Evolutionary conservation across 2,888 invertebrate genomes (phyloP), one percentile per base, ranked within the genome.

Genomic region (Hydriomena furcata): DNA sequence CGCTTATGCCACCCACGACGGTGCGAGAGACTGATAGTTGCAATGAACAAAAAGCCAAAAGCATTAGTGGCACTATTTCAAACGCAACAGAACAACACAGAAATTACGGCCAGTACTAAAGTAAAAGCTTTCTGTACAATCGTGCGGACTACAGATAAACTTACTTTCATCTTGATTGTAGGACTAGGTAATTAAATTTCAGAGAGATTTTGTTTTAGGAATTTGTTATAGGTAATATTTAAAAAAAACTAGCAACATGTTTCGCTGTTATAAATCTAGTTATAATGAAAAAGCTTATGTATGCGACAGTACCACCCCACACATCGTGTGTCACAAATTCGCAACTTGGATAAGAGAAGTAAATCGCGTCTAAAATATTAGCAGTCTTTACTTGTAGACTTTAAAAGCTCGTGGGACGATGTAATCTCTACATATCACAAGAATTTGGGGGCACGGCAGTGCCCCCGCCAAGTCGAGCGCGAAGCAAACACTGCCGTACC

Each of bases 1-100:
- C 77, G 73, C 84, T 87, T 85, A 77, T 82, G 70, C 89, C 89
- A 89, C 89, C 89, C 89, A 89, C 87, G 89, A 74, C 70, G 89
- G 68, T 71, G 73, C 71, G 71, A 68, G 65, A 61, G 65, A 66
- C 57, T 64, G 59, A 66, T 63, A 65, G 60, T 67, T 68, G 66
- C 61, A 66, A 63, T 66, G 66, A 65, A 71, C 73, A 73, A 73
- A 69, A 47, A 42, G 46, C 37, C 24, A 46, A 52, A 42, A 68
- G 64, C 68, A 68, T 67, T 68, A 65, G 61, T 58, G 62, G 59
- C 65, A 61, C 48, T 58, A 55, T 62, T 66, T 58, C 47, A 38
- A 55, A 48, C 45, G 59, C 50, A 49, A 36, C 60, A 51, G 44
- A 50, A 37, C 40, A 32, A 50, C 23, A 54, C 42, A 17, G 27